A percentile compares a stretch with the other conserved stretches of the same genome.
Evolutionary conservation across 2,797 vertebrate species (phyloP).

Genomic region (Orestias chungarensis): DNA sequence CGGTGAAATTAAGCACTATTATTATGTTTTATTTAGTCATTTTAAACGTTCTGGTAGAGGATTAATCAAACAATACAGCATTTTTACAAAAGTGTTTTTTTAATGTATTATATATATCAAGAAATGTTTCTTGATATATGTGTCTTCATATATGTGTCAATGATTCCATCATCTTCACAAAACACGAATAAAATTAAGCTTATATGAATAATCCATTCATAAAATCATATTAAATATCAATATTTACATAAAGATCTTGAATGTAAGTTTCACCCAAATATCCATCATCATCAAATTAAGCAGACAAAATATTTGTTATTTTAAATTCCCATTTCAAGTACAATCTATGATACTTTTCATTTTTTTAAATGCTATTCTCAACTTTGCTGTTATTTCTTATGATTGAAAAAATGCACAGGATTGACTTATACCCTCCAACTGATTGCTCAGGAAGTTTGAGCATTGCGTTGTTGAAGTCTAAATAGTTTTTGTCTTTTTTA

Average conservation of each 20-base stretch:
- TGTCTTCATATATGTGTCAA: not conserved
- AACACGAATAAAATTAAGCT: not conserved
- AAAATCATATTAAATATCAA: too few species aligned
- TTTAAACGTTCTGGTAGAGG: not conserved
- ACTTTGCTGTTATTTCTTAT: not conserved
- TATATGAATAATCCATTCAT: not conserved
- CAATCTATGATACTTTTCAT: not conserved
- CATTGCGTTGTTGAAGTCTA: not conserved
- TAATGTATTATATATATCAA: too few species aligned
- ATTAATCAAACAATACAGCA: too few species aligned
- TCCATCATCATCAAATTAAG: too few species aligned
- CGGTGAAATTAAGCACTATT: slow-evolving; percentile 21
- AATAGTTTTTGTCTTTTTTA: not conserved
- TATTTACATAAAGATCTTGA: too few species aligned
- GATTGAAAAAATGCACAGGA: not conserved
- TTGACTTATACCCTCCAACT: not conserved
- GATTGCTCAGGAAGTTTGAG: not conserved
- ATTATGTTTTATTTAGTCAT: too few species aligned
- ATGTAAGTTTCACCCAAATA: too few species aligned
- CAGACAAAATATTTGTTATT: not conserved
- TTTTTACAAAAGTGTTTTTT: too few species aligned
- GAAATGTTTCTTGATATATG: too few species aligned
- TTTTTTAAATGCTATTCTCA: too few species aligned
- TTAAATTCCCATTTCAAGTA: not conserved
- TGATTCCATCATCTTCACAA: not conserved